These are phyloP conservation scores for Arenaria interpres DNA, from an alignment of 2,113 vertebrate species.

Conservation along the genomic window DNA sequence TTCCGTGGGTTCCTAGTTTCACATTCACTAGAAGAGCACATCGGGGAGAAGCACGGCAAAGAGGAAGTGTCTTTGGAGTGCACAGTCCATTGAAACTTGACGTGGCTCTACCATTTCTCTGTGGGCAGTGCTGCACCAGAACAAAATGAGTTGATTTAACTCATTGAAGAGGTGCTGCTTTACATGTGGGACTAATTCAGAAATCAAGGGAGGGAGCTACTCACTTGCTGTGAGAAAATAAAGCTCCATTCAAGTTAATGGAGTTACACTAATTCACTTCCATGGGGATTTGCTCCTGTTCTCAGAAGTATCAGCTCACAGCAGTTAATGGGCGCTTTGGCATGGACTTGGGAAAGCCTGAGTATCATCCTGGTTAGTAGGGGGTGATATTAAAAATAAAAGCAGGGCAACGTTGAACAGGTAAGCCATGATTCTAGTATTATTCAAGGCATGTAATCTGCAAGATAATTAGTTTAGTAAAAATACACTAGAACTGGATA, in stretches of 20 bases:
- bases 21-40: neutral
- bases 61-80: neutral
- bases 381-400: neutral
- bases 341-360: neutral
- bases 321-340: slow-evolving; percentile 31
- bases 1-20: neutral
- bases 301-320: neutral
- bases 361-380: fast-evolving
- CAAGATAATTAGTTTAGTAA: neutral
- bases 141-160: neutral
- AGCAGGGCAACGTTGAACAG: neutral
- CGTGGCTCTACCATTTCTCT: neutral
- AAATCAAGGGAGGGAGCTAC: neutral
- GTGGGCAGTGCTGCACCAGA: neutral
- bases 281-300: neutral
- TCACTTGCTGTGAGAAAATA: neutral
- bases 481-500: neutral
- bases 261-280: slow-evolving; percentile 10
- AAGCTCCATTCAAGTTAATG: slow-evolving; percentile 8
- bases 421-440: neutral
- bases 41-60: neutral
- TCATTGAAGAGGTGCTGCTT: neutral
- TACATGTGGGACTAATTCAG: neutral
- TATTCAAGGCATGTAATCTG: neutral
- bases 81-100: fast-evolving